Conservation (phyloP, 2,888 invertebrate species). For the Hedya salicella region DNA sequence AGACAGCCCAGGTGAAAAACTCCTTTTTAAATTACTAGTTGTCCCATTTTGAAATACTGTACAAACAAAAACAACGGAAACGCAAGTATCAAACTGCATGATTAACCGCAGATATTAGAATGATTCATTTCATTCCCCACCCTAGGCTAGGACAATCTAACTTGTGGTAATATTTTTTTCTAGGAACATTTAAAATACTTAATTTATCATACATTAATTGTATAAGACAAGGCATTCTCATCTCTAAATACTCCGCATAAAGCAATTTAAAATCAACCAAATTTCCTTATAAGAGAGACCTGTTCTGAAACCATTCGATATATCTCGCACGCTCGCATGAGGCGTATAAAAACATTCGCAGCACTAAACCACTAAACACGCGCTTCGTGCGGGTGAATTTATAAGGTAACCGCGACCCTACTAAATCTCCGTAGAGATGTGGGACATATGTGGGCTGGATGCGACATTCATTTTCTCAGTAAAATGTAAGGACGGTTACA, state of each 20-base stretch:
- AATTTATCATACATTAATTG: too few relatives aligned
- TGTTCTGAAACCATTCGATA: conserved; percentile 38
- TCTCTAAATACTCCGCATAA: neutral
- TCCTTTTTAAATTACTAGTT: too few relatives aligned
- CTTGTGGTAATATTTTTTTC: too few relatives aligned
- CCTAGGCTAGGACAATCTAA: too few relatives aligned
- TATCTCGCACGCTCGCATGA: conserved; percentile 36
- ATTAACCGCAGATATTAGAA: too few relatives aligned
- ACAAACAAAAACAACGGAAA: too few relatives aligned
- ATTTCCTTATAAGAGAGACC: conserved; percentile 1
- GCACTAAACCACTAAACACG: conserved; percentile 54
- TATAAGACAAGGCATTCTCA: too few relatives aligned
- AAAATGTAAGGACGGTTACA: neutral
- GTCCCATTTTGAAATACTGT: too few relatives aligned
- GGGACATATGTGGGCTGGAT: conserved; percentile 17
- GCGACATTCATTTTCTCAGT: conserved; percentile 7
- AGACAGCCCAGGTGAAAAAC: too few relatives aligned
- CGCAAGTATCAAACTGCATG: too few relatives aligned
- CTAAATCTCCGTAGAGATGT: conserved; percentile 52
- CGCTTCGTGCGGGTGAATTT: conserved; percentile 57
- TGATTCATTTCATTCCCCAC: too few relatives aligned
- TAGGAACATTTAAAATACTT: too few relatives aligned
- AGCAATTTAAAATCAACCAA: neutral
- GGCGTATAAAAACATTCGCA: conserved; percentile 45
- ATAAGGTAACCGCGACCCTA: conserved; percentile 55